Base-by-base conservation (phyloP, 2,888 invertebrate species). In the Chamaedrilus cognettii region DNA sequence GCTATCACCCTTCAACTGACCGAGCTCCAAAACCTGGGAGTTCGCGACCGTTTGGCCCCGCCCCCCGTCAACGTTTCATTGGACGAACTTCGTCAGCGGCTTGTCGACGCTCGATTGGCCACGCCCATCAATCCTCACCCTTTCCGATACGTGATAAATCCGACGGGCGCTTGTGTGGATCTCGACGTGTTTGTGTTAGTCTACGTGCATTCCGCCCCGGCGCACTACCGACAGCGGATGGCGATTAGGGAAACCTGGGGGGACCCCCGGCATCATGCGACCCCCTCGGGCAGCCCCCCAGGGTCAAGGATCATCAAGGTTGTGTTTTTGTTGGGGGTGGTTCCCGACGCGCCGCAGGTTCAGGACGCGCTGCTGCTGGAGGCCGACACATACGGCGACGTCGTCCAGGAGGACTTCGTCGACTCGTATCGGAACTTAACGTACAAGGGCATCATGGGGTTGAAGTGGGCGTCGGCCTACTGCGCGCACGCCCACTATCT, bases 371-470 rank as follows among this genome's bases (percentile, higher is more conserved):
- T 82, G 3, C 66, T 73, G 49, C 69, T 81, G 71, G 83, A 83
- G 72, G 74, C 73, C 32, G 74, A 76, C 31, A 70, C 71, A 11
- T 82, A 80, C 69, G 77, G 79, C 2, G 83, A 83, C 66, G 77
- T 83, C 31, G 76, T 83, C 7, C 80, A 82, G 68, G 81, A 80
- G 64, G 77, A 82, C 67, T 85, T 84, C 69, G 23, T 80, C 0
- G 85, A 85, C 74, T 78, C 80, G 1, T 85, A 85, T 70, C 74
- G 83, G 28, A 85, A 85, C 75, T 77, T 85, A 35, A 85, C 85
- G 1, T 83, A 83, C 75, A 85, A 85, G 74, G 85, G 83, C 57
- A 78, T 85, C 33, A 81, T 82, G 74, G 84, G 81, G 1, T 70
- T 82, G n/a, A 79, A 82, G 68, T 85, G 85, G 85, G 78, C 82